phyloP scores from a whole-genome alignment of 1,140 invertebrate species.

The Pseudomyrmex sp. region DNA sequence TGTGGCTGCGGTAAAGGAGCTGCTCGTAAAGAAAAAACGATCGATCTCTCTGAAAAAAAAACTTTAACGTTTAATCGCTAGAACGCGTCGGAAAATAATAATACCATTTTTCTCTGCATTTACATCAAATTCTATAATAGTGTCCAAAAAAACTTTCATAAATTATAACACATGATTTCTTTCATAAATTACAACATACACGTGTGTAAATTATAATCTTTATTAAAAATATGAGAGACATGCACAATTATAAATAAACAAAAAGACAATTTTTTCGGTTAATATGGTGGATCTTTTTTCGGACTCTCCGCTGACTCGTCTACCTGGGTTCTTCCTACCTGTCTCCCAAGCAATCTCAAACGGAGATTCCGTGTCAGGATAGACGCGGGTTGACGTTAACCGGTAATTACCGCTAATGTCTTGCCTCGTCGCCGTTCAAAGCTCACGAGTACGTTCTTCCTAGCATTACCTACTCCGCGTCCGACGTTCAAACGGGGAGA shows the following conservation, averaged over 20 bases:
- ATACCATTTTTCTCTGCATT: conserved; percentile 3
- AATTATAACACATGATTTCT: not conserved
- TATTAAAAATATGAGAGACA: not conserved
- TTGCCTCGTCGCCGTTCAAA: conserved; percentile 68
- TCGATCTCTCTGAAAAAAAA: not conserved
- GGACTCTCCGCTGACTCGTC: not conserved
- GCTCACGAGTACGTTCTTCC: conserved; percentile 61
- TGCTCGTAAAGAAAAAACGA: not conserved
- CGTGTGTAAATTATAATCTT: not conserved
- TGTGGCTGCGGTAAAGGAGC: not conserved
- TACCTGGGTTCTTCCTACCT: conserved; percentile 31
- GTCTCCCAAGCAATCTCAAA: conserved; percentile 58
- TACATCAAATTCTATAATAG: not conserved
- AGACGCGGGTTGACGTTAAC: conserved; percentile 59
- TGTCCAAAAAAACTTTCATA: not conserved
- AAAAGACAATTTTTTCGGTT: not conserved
- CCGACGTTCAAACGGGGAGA: conserved; percentile 54
- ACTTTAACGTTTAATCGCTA: not conserved
- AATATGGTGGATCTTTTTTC: conserved; percentile 3
- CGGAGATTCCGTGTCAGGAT: conserved; percentile 39
- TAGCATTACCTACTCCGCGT: conserved; percentile 17
- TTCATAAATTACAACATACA: too few species aligned
- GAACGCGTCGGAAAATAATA: not conserved
- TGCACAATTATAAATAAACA: not conserved
- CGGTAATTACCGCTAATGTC: conserved; percentile 71